Conservation (phyloP, 37 sponge, comb jelly and placozoan genomes). For the Bolinopsis microptera region DNA sequence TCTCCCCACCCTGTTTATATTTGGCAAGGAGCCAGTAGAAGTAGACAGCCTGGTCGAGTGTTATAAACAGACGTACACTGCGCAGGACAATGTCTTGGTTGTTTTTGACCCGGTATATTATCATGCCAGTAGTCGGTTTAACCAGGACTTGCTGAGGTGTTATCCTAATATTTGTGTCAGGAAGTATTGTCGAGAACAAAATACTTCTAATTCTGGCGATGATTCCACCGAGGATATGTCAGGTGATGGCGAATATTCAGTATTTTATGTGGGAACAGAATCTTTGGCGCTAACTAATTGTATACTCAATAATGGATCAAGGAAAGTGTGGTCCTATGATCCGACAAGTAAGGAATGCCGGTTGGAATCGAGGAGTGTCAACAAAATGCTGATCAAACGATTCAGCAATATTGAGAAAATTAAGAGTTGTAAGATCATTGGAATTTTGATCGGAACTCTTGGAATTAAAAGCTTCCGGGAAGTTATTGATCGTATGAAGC, state of each 20-base stretch:
- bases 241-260: not conserved
- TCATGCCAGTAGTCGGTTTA: not conserved
- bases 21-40: not conserved
- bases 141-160: not conserved
- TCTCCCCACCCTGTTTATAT: conserved; percentile 7
- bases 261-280: conserved; percentile 25
- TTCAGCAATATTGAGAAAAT: conserved; percentile 89
- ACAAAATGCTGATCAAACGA: conserved; percentile 74
- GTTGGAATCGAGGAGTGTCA: conserved; percentile 73
- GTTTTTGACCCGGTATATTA: conserved; percentile 3
- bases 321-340: conserved; percentile 75
- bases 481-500: conserved; percentile 81
- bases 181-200: not conserved
- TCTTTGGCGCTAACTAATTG: conserved; percentile 28
- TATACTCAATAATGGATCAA: conserved; percentile 8
- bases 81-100: not conserved
- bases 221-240: not conserved
- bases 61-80: not conserved
- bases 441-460: conserved; percentile 92
- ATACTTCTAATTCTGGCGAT: not conserved
- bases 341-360: conserved; percentile 70
- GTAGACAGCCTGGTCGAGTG: not conserved
- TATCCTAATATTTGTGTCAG: not conserved
- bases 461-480: conserved; percentile 82
- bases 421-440: conserved; percentile 82